These are phyloP conservation scores for Drosophila truncata DNA, from an alignment of 1,140 invertebrate genomes.

Conservation along the genomic window DNA sequence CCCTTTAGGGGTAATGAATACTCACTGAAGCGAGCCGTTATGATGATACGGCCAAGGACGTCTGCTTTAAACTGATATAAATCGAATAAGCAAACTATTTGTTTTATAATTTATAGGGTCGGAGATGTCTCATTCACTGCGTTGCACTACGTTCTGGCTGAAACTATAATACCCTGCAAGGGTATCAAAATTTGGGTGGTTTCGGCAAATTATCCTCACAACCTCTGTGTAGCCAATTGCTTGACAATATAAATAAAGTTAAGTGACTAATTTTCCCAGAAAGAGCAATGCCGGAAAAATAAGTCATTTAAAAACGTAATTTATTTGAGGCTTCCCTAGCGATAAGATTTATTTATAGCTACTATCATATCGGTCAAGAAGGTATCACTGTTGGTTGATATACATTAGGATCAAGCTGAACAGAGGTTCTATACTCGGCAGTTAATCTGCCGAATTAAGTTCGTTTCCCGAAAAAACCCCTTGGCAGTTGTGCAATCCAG, in stretches of 20 bases:
- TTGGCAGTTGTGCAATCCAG: too few species aligned
- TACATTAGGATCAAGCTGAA: background rate
- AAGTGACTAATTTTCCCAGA: too few species aligned
- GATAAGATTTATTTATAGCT: background rate
- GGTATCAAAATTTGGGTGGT: too few species aligned
- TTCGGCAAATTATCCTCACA: too few species aligned
- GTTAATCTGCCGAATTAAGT: background rate
- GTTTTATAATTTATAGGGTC: too few species aligned
- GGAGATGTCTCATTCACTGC: too few species aligned
- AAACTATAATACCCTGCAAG: too few species aligned
- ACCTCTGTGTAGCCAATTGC: too few species aligned
- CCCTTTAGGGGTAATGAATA: background rate
- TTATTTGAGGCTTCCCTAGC: background rate
- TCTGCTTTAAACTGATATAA: background rate
- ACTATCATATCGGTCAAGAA: background rate
- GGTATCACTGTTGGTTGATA: too few species aligned
- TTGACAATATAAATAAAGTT: too few species aligned
- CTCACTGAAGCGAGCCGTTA: background rate
- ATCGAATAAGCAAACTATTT: too few species aligned
- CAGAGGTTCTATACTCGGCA: background rate
- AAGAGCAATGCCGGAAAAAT: background rate
- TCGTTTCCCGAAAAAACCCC: background rate
- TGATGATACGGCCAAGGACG: background rate
- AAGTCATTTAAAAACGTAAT: background rate
- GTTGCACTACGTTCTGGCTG: too few species aligned